Conservation (phyloP, 2,113 vertebrate genomes). For the Isurus oxyrinchus region DNA sequence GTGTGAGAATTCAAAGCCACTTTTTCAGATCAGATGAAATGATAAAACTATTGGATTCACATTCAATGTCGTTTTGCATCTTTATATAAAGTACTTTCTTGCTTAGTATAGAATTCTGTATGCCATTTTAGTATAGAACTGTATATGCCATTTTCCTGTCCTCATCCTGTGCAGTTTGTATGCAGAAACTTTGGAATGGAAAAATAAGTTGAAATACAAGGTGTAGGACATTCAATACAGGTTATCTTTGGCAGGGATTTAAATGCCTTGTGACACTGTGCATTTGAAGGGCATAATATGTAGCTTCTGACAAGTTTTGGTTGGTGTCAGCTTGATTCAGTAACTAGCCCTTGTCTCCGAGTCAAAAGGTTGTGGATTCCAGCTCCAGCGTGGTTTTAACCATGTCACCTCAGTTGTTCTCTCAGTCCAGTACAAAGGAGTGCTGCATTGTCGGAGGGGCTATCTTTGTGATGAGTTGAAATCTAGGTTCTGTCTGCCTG, state of each 20-base stretch:
- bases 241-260: neutral
- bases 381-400: neutral
- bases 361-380: neutral
- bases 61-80: neutral
- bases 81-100: neutral
- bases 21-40: neutral
- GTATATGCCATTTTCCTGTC: neutral
- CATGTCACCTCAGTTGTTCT: neutral
- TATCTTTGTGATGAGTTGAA: neutral
- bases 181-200: neutral
- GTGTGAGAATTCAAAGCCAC: neutral
- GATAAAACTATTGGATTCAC: neutral
- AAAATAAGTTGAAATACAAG: neutral
- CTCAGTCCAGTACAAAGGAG: neutral
- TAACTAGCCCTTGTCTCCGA: neutral
- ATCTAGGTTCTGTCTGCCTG: neutral
- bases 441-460: neutral
- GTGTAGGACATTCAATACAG: neutral
- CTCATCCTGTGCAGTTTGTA: neutral
- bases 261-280: neutral
- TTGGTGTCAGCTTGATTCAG: neutral
- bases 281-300: neutral
- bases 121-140: neutral
- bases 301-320: neutral
- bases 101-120: too few relatives aligned